Evolutionary conservation across 1,140 invertebrate species (phyloP).

Genomic region (Cydia amplana): DNA sequence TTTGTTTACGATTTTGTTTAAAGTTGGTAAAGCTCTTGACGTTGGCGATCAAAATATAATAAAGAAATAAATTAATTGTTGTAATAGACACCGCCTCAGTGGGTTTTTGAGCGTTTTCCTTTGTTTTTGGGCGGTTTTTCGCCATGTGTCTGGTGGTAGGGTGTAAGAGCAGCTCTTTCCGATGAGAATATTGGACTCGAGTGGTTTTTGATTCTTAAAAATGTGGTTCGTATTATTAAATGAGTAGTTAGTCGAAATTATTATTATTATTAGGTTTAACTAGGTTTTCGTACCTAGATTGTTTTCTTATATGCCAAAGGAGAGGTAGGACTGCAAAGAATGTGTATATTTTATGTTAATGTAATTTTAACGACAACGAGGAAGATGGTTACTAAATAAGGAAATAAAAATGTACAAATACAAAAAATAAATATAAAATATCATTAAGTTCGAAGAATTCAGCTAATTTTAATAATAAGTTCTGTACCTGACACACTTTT

Average conservation of each 20-base stretch:
- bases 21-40: conserved; percentile 57
- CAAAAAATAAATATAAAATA: too few species aligned
- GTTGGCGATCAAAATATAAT: conserved; percentile 66
- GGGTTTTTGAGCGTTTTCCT: conserved; percentile 56
- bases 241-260: conserved; percentile 30
- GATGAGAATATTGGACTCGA: conserved; percentile 65
- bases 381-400: too few species aligned
- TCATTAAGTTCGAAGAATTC: too few species aligned
- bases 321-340: too few species aligned
- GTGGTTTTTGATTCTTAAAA: conserved; percentile 40
- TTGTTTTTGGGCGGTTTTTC: conserved; percentile 55
- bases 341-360: too few species aligned
- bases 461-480: too few species aligned
- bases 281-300: too few species aligned
- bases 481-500: too few species aligned
- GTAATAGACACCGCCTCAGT: conserved; percentile 59
- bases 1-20: neutral
- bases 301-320: too few species aligned
- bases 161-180: conserved; percentile 45
- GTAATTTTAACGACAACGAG: too few species aligned
- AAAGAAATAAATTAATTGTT: conserved; percentile 60
- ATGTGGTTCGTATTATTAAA: conserved; percentile 30
- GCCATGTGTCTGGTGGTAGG: conserved; percentile 54
- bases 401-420: too few species aligned
- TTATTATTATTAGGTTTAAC: neutral